Evolutionary conservation across 2,888 invertebrate genomes (phyloP).

Genomic region (Gandaritis pyraliata): DNA sequence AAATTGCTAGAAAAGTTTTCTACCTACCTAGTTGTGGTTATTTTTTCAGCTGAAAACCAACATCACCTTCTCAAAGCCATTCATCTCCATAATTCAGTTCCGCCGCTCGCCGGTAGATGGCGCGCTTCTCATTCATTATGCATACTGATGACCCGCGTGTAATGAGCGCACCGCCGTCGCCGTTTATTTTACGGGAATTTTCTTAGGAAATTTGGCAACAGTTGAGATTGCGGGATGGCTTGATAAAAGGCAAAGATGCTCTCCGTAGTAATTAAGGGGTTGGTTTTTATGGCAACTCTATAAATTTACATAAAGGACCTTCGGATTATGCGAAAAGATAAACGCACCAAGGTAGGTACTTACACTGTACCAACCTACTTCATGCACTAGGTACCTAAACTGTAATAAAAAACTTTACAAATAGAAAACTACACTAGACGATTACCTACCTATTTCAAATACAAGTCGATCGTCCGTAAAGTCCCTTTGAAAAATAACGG

Average conservation of each 20-base stretch:
- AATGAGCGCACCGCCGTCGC: constrained; percentile 78
- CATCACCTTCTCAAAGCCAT: constrained; percentile 59
- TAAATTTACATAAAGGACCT: constrained; percentile 38
- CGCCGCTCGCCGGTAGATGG: constrained; percentile 71
- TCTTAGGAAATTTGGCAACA: constrained; percentile 73
- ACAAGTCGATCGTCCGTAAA: constrained; percentile 17
- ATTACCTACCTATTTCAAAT: constrained; percentile 12
- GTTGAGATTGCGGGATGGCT: constrained; percentile 68
- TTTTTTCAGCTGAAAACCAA: not conserved
- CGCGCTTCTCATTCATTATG: constrained; percentile 88
- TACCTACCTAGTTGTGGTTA: not conserved
- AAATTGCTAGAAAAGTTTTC: no score
- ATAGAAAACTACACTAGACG: not conserved
- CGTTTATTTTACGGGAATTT: constrained; percentile 60
- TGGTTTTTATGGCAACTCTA: constrained; percentile 40
- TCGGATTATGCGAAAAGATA: constrained; percentile 17
- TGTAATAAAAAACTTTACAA: not conserved
- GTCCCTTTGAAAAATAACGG: constrained; percentile 26
- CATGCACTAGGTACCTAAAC: not conserved
- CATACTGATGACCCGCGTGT: constrained; percentile 89
- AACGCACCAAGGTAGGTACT: not conserved
- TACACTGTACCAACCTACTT: not conserved
- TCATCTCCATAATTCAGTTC: constrained; percentile 72
- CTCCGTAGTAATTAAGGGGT: constrained; percentile 45
- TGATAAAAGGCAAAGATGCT: constrained; percentile 57